phyloP scores from a whole-genome alignment of 2,888 invertebrate genomes.

The Graphium colonna region DNA sequence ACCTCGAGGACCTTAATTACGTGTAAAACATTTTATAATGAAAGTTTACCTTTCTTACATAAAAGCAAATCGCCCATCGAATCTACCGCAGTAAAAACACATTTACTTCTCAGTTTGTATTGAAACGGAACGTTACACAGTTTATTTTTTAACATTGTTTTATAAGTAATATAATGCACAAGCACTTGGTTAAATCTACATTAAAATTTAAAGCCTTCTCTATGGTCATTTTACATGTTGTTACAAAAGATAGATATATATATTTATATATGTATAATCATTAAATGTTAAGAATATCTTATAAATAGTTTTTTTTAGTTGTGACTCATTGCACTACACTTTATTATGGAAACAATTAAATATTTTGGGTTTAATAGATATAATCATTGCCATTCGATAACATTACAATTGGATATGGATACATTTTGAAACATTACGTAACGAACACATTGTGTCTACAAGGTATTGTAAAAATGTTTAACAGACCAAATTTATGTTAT shows the following conservation, averaged over 20 bases:
- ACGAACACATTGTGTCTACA: no score
- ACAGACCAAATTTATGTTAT: no score
- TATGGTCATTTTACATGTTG: constrained; percentile 18
- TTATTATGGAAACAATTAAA: not conserved
- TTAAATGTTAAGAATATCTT: constrained; percentile 7
- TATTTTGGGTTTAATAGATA: not conserved
- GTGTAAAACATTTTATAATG: not conserved
- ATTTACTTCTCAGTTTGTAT: not conserved
- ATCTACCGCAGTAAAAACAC: not conserved
- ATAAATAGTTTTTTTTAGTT: constrained; percentile 7
- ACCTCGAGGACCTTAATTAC: not conserved
- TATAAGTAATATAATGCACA: not conserved
- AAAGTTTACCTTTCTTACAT: not conserved
- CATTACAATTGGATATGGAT: not conserved
- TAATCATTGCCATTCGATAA: not conserved
- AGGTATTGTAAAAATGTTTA: no score
- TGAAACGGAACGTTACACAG: not conserved
- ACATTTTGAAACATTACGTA: no score
- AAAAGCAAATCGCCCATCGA: not conserved
- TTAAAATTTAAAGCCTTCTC: constrained; percentile 22
- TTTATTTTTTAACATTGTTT: not conserved
- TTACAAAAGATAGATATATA: constrained; percentile 12
- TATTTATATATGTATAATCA: not conserved
- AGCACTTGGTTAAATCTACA: constrained; percentile 13
- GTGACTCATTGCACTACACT: constrained; percentile 16